These are phyloP conservation scores for Melozone crissalis DNA, from an alignment of 2,113 vertebrate genomes.

Conservation along the genomic window DNA sequence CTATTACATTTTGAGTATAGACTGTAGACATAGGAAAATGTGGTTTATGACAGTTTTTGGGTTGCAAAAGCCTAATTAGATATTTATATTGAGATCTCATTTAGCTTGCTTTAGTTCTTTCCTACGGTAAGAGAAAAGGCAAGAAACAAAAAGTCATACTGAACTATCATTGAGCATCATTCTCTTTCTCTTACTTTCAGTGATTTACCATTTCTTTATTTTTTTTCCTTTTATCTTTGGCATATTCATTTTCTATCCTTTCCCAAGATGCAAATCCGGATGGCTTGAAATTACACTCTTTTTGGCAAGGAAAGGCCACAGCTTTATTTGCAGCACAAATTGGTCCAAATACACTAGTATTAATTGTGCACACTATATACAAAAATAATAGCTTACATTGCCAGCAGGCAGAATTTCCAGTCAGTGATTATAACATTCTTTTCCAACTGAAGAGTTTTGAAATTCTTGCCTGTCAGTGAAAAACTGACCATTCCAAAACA, in stretches of 20 bases:
- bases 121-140: background rate
- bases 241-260: slow-evolving; percentile 15
- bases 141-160: background rate
- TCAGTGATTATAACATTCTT: background rate
- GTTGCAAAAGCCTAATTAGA: slow-evolving; percentile 7
- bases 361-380: slow-evolving; percentile 45
- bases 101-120: slow-evolving; percentile 6
- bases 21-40: background rate
- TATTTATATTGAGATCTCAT: slow-evolving; percentile 4
- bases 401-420: slow-evolving; percentile 1
- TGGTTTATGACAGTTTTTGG: background rate
- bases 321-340: slow-evolving; percentile 49
- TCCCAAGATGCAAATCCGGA: background rate
- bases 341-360: slow-evolving; percentile 42
- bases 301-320: slow-evolving; percentile 20
- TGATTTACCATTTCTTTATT: slow-evolving; percentile 11
- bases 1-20: background rate
- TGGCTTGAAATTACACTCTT: slow-evolving; percentile 1
- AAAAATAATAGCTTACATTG: slow-evolving; percentile 53
- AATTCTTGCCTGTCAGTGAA: slow-evolving; percentile 21
- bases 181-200: background rate
- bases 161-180: background rate
- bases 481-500: background rate
- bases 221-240: slow-evolving; percentile 29
- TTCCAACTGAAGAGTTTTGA: slow-evolving; percentile 2